Base-by-base conservation (phyloP, 2,797 vertebrate genomes). In the Tapera naevia region DNA sequence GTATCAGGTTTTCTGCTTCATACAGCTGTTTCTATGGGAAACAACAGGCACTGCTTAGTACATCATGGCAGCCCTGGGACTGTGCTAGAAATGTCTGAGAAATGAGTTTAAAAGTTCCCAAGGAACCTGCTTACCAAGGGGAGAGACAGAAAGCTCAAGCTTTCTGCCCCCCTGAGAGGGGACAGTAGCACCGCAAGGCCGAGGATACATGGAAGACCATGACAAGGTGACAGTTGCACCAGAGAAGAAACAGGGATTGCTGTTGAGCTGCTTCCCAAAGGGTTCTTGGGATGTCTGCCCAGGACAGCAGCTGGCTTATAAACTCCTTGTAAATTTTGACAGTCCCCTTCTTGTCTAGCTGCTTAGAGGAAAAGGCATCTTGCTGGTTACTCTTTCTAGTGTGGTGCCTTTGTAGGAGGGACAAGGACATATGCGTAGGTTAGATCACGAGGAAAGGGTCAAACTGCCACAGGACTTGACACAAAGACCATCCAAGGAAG, bases 201-300 rank as follows among this genome's bases (percentile, higher is more conserved):
- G 4, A 74, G 51, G 27, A 18, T 14, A 54, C 45, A 39, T 9
- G 71, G n/a, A 28, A 73, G n/a, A 65, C 6, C 0, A 0, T 0
- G 1, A 12, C 18, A 33, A 39, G 18, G 22, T 32, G n/a, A 14
- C 11, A 78, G 13, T 8, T 25, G 11, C 17, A 11, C 13, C 2
- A 2, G 41, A 19, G 21, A 67, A 5, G n/a, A 86, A 64, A 54
- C 41, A 45, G 56, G 45, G 51, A 79, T 84, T 74, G 12, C 33
- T 75, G 25, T 27, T 0, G 0, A n/a, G 30, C n/a, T 74, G 35
- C 70, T 73, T 58, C 62, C 22, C 3, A 0, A 62, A 50, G 67
- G 66, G 32, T 76, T 61, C 58, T 64, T n/a, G 46, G 66, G 66
- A 75, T 45, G 12, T 53, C 37, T 75, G 71, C 37, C 54, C 65